Evolutionary conservation across 2,888 invertebrate genomes (phyloP), one percentile per base, ranked within the genome.

Genomic region (Aricia artaxerxes): DNA sequence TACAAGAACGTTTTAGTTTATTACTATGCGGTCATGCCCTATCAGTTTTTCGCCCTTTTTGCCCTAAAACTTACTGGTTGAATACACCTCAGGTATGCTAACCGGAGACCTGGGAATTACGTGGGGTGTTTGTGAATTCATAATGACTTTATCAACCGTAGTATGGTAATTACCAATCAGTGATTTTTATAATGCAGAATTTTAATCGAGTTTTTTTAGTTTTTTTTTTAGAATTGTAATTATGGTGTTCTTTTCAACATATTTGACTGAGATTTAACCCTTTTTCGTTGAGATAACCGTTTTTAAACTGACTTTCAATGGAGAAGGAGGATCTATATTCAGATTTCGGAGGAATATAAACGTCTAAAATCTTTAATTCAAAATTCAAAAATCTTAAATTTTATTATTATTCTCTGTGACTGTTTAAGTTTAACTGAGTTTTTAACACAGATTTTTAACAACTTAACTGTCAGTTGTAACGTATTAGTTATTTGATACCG

Each of bases 71-170:
- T 64, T 64, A 44, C 64, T 75, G 79, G 75, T 64, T 61, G 61
- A 79, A 44, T 73, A 79, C 44, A n/a, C 44, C n/a, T n/a, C 75
- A 75, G 79, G 75, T 79, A 79, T 79, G 61, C 75, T 31, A 44
- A 49, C 49, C n/a, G n/a, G 60, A 61, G 79, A 44, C 69, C 60
- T 40, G 79, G 9, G 53, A 49, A 64, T 16, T 35, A 69, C 69
- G 16, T 69, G 35, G 69, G 69, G 35, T 69, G 69, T 69, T 69
- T 69, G 31, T 69, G 69, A 69, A 69, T 69, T 35, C 13, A 69
- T 35, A 69, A 69, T 69, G 69, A 1, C 69, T 69, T 35, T 69
- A 69, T 69, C 35, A 69, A 69, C 69, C 69, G 69, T 69, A 38
- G 69, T 69, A 69, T 69, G 69, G 35, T 69, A 69, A 69, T 69